These are phyloP conservation scores for Scaptomyza graminum DNA, from an alignment of 1,140 invertebrate genomes.

Conservation along the genomic window DNA sequence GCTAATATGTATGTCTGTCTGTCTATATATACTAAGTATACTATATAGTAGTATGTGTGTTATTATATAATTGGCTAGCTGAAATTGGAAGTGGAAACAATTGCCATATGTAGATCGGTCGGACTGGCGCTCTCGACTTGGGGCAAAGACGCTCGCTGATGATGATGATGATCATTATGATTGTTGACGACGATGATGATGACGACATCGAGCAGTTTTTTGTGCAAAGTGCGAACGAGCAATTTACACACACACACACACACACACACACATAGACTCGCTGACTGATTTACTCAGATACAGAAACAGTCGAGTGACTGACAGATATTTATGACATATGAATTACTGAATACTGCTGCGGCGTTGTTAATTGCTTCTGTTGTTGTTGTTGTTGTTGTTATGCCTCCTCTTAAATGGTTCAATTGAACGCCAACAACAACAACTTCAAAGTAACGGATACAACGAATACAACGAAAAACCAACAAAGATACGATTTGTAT, in stretches of 20 bases:
- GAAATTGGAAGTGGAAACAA: constrained; percentile 76
- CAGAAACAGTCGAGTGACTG: constrained; percentile 55
- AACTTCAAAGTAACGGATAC: constrained; percentile 71
- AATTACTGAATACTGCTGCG: constrained; percentile 62
- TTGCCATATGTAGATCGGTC: constrained; percentile 69
- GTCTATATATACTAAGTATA: no score
- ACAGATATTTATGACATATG: constrained; percentile 79
- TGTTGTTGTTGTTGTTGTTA: constrained; percentile 25
- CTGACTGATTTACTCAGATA: constrained; percentile 6
- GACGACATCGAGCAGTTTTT: constrained; percentile 72
- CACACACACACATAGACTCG: constrained; percentile 32
- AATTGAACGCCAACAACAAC: constrained; percentile 56
- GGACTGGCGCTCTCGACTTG: constrained; percentile 49
- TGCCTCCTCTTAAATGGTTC: constrained; percentile 67
- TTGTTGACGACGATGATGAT: constrained; percentile 37
- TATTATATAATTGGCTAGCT: constrained; percentile 72
- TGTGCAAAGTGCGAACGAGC: constrained; percentile 73
- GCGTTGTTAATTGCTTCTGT: constrained; percentile 60
- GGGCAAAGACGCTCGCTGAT: constrained; percentile 26
- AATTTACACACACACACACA: constrained; percentile 42
- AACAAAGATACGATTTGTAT: constrained; percentile 44
- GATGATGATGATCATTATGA: constrained; percentile 43
- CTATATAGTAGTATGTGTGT: background rate
- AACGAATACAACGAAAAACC: constrained; percentile 8
- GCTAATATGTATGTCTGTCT: background rate